Percentiles rank a stretch among this genome's conserved stretches.
phyloP scores from a whole-genome alignment of 35 echinoderm and acorn worm genomes.

The Strongylocentrotus purpuratus region DNA sequence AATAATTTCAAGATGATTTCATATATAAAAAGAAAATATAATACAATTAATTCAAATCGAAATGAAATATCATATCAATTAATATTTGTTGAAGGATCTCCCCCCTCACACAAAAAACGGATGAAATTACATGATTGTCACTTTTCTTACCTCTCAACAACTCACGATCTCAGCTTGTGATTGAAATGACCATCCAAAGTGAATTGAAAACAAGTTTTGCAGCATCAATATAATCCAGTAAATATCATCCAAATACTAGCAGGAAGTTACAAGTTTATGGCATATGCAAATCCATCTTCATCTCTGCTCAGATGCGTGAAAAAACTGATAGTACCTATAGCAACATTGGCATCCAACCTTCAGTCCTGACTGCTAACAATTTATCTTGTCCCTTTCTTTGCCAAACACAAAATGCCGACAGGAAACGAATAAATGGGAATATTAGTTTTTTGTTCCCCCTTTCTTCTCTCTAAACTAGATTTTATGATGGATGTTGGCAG shows the following conservation, averaged over 20 bases:
- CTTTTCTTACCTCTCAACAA: background rate
- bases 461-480: background rate
- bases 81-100: background rate
- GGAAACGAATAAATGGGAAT: background rate
- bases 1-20: background rate
- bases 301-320: background rate
- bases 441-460: background rate
- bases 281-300: background rate
- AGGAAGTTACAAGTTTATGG: background rate
- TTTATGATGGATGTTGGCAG: slow-evolving; percentile 16
- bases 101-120: background rate
- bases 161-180: background rate
- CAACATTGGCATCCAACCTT: background rate
- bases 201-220: background rate
- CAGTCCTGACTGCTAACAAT: background rate
- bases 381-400: background rate
- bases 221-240: background rate
- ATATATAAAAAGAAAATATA: background rate
- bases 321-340: background rate
- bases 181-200: background rate
- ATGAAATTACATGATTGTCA: background rate
- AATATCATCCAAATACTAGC: background rate
- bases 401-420: background rate
- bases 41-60: background rate
- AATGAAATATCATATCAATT: background rate